Evolutionary conservation across 2,888 invertebrate genomes (phyloP).

Genomic region (Heteromyza rotundicornis): DNA sequence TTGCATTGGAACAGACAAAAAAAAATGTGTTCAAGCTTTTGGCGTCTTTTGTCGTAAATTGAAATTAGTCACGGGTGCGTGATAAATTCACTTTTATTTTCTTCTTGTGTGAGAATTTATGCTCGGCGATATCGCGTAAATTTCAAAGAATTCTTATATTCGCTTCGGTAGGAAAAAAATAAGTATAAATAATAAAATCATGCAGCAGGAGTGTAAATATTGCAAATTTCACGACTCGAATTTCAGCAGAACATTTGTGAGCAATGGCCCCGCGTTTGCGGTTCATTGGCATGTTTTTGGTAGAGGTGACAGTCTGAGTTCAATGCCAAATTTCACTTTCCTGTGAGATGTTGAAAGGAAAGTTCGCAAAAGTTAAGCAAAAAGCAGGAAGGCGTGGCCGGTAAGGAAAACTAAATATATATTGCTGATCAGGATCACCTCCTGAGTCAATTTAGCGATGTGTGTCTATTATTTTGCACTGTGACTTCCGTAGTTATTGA

Average conservation of each 20-base stretch:
- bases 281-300: conserved; percentile 1
- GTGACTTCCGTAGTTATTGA: too few relatives aligned
- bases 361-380: too few relatives aligned
- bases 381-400: too few relatives aligned
- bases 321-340: conserved; percentile 2
- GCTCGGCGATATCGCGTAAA: neutral
- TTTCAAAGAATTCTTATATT: neutral
- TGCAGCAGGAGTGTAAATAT: neutral
- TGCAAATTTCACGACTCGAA: neutral
- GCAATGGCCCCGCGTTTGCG: neutral
- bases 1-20: neutral
- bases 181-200: neutral
- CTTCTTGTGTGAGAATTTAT: conserved; percentile 1
- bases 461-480: too few relatives aligned
- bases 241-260: neutral
- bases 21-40: neutral
- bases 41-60: conserved; percentile 42
- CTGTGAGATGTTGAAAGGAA: neutral
- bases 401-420: too few relatives aligned
- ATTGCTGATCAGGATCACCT: too few relatives aligned
- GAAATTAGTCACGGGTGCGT: conserved; percentile 49
- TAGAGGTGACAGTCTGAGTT: neutral
- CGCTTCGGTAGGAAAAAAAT: neutral
- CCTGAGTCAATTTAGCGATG: too few relatives aligned
- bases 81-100: conserved; percentile 51